Percentiles rank a stretch among this genome's conserved stretches.
Conservation (phyloP, 2,113 vertebrate species). For the Corythornis vintsioides region DNA sequence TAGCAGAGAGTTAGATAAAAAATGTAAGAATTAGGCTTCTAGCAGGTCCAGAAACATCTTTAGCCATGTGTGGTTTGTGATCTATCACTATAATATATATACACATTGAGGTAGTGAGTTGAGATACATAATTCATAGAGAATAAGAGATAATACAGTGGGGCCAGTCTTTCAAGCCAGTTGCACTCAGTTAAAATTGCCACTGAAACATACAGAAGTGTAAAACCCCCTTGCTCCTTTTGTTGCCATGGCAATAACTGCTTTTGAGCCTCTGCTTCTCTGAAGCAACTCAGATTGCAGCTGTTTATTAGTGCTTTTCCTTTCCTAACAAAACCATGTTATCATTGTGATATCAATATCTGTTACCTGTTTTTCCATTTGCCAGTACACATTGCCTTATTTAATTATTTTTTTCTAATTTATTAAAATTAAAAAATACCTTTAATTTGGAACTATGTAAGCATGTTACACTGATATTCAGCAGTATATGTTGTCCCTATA, state of each 20-base stretch:
- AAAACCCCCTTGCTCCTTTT: not conserved
- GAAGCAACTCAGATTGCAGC: not conserved
- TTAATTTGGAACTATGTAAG: not conserved
- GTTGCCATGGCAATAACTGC: slow-evolving; percentile 33
- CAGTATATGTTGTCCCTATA: not conserved
- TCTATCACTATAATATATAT: not conserved
- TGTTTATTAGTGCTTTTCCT: not conserved
- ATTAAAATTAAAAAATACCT: not conserved
- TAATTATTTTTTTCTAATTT: not conserved
- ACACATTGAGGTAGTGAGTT: not conserved
- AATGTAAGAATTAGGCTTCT: not conserved
- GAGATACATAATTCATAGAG: not conserved
- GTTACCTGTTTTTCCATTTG: not conserved
- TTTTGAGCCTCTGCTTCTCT: not conserved
- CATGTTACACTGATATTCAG: not conserved
- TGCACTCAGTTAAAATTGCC: not conserved
- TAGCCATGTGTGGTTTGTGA: not conserved
- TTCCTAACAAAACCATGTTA: not conserved
- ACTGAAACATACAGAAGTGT: not conserved
- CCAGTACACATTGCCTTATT: not conserved
- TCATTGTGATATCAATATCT: not conserved
- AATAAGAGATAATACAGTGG: not conserved
- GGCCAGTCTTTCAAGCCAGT: not conserved
- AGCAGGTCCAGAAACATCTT: not conserved
- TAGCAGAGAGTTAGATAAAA: not conserved